Conservation (phyloP, 1,140 invertebrate species). For the Drosophila sproati region DNA sequence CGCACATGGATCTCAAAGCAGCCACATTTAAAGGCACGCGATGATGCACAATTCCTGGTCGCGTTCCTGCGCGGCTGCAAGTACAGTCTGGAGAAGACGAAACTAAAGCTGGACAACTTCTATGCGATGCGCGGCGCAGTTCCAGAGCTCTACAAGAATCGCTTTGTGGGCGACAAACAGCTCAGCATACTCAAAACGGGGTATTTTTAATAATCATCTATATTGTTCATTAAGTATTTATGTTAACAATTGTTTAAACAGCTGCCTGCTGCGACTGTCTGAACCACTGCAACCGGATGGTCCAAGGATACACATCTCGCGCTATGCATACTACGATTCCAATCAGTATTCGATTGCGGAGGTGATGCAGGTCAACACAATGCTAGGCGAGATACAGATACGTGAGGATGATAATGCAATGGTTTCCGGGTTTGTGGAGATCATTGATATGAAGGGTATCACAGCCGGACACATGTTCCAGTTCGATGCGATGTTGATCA, state of each 20-base stretch:
- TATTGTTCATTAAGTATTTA: background rate
- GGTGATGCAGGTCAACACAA: constrained; percentile 84
- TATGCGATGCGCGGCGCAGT: constrained; percentile 87
- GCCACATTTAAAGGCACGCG: constrained; percentile 86
- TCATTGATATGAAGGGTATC: constrained; percentile 85
- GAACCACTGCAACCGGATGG: constrained; percentile 83
- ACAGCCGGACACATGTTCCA: constrained; percentile 85
- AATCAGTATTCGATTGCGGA: constrained; percentile 84
- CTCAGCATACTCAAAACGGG: constrained; percentile 70
- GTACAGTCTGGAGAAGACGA: constrained; percentile 88
- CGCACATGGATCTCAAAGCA: constrained; percentile 89
- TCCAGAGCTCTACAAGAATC: constrained; percentile 86
- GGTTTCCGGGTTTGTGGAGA: constrained; percentile 84
- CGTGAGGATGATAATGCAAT: constrained; percentile 85
- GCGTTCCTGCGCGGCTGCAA: constrained; percentile 89
- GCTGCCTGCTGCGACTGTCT: constrained; percentile 77
- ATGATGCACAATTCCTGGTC: constrained; percentile 87
- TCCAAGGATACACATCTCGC: constrained; percentile 85
- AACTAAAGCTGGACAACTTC: constrained; percentile 88
- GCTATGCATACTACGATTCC: constrained; percentile 85
- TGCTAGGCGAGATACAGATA: constrained; percentile 85
- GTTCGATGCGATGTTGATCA: constrained; percentile 85
- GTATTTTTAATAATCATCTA: constrained; percentile 29
- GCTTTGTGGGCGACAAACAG: constrained; percentile 74
- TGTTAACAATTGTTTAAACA: constrained; percentile 7